Evolutionary conservation across 2,113 vertebrate species (phyloP).

Genomic region (Gallinago media): DNA sequence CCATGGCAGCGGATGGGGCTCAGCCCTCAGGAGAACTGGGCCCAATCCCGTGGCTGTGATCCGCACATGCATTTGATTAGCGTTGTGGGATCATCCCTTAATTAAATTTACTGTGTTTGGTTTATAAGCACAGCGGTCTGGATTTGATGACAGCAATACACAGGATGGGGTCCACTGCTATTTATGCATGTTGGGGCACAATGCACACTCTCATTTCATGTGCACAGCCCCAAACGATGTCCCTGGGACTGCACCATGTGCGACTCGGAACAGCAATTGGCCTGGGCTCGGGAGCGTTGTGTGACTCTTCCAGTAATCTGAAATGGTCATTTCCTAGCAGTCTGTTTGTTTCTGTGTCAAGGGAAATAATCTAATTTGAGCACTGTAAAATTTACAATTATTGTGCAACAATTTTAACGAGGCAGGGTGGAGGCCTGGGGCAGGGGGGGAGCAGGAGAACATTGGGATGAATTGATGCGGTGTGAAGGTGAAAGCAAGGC

Average conservation of each 20-base stretch:
- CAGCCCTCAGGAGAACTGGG: not conserved
- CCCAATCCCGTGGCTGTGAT: not conserved
- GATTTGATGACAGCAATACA: slow-evolving; percentile 42
- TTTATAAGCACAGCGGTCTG: slow-evolving; percentile 38
- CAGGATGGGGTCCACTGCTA: slow-evolving; percentile 15
- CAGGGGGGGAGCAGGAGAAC: not conserved
- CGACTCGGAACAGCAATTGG: not conserved
- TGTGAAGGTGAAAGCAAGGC: slow-evolving; percentile 44
- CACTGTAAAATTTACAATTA: slow-evolving; percentile 42
- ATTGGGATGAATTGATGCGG: not conserved
- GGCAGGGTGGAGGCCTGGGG: rapidly evolving
- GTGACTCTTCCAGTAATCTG: slow-evolving; percentile 60
- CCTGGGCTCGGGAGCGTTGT: not conserved
- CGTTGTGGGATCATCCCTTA: slow-evolving; percentile 34
- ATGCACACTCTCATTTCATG: not conserved
- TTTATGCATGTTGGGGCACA: not conserved
- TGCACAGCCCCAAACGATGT: not conserved
- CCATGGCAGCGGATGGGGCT: not conserved
- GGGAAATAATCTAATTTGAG: slow-evolving; percentile 63
- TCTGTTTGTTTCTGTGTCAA: slow-evolving; percentile 61
- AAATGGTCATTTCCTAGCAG: slow-evolving; percentile 70
- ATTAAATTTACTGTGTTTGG: slow-evolving; percentile 42
- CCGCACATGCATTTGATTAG: slow-evolving; percentile 31
- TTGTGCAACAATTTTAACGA: slow-evolving; percentile 49
- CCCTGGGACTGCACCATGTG: slow-evolving; percentile 13